Base-by-base conservation (phyloP, 35 echinoderm and acorn worm genomes). In the Ophiothrix spiculata region DNA sequence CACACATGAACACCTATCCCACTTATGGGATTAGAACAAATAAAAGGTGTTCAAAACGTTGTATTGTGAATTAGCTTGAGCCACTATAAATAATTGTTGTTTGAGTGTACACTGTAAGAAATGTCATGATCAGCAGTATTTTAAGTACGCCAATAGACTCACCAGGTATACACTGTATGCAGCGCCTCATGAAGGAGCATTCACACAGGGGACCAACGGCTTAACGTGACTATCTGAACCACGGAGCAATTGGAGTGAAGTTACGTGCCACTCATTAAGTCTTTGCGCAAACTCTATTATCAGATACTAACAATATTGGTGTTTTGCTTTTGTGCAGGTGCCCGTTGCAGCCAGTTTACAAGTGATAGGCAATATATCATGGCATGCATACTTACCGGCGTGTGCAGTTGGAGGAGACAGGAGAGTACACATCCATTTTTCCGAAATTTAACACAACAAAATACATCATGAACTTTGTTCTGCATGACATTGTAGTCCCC, bases 331-430 rank as follows among this genome's bases (percentile, higher is more conserved):
- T 54, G 8, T 8, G 8, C 77, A 97, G 95, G 91, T 93, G 0
- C 91, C 95, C 0, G 88, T 97, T 19, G 85, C 69, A 83, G 80
- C 77, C 37, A 84, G 83, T 32, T 56, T 97, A 85, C 84, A 83
- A 75, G 88, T 97, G 29, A 79, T 88, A 4, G 95, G 95, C 0
- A 87, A 91, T 76, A 39, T 97, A 17, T 87, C 90, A 11, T 97
- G 95, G 95, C 95, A 97, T 88, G 95, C 95, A 15, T 93, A 85
- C 49, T 81, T 97, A 40, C 95, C 95, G 0, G 56, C 93, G 19
- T 97, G 95, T 88, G 95, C 95, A 56, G 88, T 93, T 36, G 95
- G 87, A 25, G 81, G 85, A 17, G 88, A 97, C 81, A 90, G 87
- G 45, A 87, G 89, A 80, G 85, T 97, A 4, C 92, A 93, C 80